Percentiles rank a stretch among this genome's conserved stretches.
phyloP scores from a whole-genome alignment of 2,113 vertebrate genomes.

The Entelurus aequoreus region DNA sequence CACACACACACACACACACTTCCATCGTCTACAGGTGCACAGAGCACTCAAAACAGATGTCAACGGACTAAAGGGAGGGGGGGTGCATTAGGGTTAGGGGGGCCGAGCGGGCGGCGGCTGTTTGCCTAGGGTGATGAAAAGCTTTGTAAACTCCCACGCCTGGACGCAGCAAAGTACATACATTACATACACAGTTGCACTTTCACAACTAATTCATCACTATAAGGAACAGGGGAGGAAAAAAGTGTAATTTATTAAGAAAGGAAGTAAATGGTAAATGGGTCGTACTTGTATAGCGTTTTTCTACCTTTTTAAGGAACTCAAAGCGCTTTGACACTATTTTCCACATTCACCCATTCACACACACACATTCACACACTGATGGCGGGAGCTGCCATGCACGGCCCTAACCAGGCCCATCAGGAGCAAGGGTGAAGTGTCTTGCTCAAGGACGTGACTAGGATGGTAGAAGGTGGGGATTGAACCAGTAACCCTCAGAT shows the following conservation, averaged over 20 bases:
- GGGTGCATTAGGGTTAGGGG: slow-evolving; percentile 9
- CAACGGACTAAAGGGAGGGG: slow-evolving; percentile 56
- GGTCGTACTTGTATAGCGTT: no score
- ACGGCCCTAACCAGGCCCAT: no score
- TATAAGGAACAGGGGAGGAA: slow-evolving; percentile 8
- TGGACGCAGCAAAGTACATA: slow-evolving; percentile 49
- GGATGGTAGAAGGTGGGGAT: no score
- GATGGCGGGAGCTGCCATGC: no score
- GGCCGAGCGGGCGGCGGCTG: slow-evolving; percentile 27
- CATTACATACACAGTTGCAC: slow-evolving; percentile 37
- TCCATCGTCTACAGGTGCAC: slow-evolving; percentile 61
- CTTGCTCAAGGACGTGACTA: no score
- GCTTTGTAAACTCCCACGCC: slow-evolving; percentile 52
- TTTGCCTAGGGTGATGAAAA: slow-evolving; percentile 55
- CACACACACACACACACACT: slow-evolving; percentile 34
- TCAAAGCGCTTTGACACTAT: no score
- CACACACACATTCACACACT: no score
- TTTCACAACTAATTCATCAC: slow-evolving; percentile 4
- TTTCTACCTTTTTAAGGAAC: no score
- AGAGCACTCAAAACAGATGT: slow-evolving; percentile 67
- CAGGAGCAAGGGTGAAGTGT: no score
- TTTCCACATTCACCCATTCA: no score
- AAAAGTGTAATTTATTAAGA: neutral
- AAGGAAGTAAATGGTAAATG: no score
- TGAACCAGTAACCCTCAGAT: no score